phyloP scores from a whole-genome alignment of 2,113 vertebrate genomes.

The Eolophus roseicapilla region DNA sequence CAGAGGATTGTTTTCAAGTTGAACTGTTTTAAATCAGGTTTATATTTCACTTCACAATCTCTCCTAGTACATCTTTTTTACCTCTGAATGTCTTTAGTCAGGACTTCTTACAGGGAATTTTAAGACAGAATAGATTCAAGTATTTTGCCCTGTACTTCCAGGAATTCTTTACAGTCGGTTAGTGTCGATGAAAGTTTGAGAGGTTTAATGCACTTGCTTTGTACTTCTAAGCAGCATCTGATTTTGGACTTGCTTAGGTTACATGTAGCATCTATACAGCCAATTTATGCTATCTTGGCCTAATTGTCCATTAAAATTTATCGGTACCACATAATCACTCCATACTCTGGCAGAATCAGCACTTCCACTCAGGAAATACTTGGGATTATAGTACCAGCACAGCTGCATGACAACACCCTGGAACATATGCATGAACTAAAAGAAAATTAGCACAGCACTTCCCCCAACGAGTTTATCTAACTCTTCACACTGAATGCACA shows the following conservation, averaged over 20 bases:
- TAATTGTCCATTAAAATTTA: background rate
- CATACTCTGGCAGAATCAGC: background rate
- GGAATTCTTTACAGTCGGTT: background rate
- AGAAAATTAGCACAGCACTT: background rate
- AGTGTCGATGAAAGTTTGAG: background rate
- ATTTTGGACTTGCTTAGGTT: background rate
- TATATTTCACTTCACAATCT: background rate
- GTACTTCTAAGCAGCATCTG: background rate
- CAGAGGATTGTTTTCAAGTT: background rate
- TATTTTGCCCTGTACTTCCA: background rate
- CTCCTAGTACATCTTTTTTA: background rate
- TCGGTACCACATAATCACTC: background rate
- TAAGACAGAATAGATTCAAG: background rate
- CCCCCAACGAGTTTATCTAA: background rate
- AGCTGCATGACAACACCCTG: background rate
- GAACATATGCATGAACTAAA: background rate
- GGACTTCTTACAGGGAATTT: background rate
- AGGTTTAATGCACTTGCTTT: background rate
- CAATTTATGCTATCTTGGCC: background rate
- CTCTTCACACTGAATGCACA: background rate
- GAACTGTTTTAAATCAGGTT: background rate
- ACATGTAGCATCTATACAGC: background rate
- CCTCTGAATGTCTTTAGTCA: background rate
- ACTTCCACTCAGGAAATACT: background rate
- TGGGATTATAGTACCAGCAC: background rate